Evolutionary conservation across 2,888 invertebrate species (phyloP), one percentile per base, ranked within the genome.

Genomic region (Ophioninae sp.): DNA sequence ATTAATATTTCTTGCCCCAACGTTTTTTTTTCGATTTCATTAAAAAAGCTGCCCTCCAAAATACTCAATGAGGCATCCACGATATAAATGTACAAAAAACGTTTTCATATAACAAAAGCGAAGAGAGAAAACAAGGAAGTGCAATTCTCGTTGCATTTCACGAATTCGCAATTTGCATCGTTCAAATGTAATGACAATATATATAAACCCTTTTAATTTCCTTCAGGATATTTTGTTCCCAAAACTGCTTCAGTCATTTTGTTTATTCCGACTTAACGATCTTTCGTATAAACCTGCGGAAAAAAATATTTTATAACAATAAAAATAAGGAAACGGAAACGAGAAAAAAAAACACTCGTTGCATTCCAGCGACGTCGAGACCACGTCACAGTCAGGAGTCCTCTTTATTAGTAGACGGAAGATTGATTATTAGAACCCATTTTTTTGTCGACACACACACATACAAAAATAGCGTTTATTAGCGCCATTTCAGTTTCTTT

Each of bases 401-500:
- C 23, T 22, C 37, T n/a, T 22, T 58, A 58, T 56, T 23, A 75
- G 56, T 30, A 39, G 65, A 74, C 30, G 30, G 30, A 64, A 39
- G 51, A 75, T 51, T 51, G 51, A 51, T 51, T 51, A 17, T 17
- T 51, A 51, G 17, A 10, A 0, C 51, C 17, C 6, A 13, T 51
- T 51, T 51, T 44, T 51, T 17, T 13, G 51, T 13, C 17, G 17
- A 30, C 30, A 30, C 30, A 30, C 30, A 30, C 30, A 30, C 30
- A 51, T 51, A 51, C 1, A 59, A 7, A 59, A 8, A 20, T 20
- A 2, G 22, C 20, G 22, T 59, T 79, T 23, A 44, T 75, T 81
- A 81, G 79, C 79, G 63, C 79, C 23, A 68, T 63, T 51, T n/a
- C 51, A 44, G 37, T 68, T 51, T 78, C 59, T 68, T 63, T 72